Conservation (phyloP, 2,113 vertebrate species). For the Chascanopsetta lugubris region DNA sequence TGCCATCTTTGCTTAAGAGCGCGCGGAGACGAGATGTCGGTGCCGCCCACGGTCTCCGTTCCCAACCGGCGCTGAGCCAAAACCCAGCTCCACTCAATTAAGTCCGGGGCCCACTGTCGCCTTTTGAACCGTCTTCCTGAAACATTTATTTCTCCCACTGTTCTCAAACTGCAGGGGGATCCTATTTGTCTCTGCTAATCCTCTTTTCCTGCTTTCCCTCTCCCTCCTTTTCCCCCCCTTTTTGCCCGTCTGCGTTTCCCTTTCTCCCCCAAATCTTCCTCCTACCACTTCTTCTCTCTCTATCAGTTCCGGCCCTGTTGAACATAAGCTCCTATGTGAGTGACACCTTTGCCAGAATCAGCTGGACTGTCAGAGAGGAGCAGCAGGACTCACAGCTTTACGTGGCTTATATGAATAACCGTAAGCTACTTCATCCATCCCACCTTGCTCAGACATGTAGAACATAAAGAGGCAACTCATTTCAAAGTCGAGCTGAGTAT, state of each 20-base stretch:
- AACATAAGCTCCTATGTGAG: conserved; percentile 82
- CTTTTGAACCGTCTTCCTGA: conserved; percentile 70
- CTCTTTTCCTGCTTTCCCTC: conserved; percentile 64
- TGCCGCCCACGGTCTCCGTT: conserved; percentile 53
- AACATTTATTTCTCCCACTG: conserved; percentile 50
- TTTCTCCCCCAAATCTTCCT: conserved; percentile 43
- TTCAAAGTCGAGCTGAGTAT: conserved; percentile 29
- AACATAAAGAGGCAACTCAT: conserved; percentile 37
- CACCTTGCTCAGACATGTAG: conserved; percentile 29
- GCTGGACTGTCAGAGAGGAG: conserved; percentile 79
- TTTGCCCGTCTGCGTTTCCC: conserved; percentile 50
- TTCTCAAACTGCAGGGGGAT: conserved; percentile 63
- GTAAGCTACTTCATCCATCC: conserved; percentile 76
- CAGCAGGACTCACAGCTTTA: conserved; percentile 77
- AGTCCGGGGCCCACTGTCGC: conserved; percentile 44
- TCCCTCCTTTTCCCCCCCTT: conserved; percentile 52
- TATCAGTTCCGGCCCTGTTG: conserved; percentile 78
- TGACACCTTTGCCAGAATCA: conserved; percentile 84
- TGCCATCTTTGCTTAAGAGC: conserved; percentile 53
- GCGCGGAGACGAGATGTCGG: conserved; percentile 57
- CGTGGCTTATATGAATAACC: conserved; percentile 82
- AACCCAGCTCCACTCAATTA: conserved; percentile 73
- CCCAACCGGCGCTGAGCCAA: conserved; percentile 55
- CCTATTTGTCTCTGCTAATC: conserved; percentile 75
- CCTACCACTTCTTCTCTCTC: conserved; percentile 57